Percentiles rank a stretch among this genome's conserved stretches.
Conservation (phyloP, 2,888 invertebrate species). For the Cheilosia urbana region DNA sequence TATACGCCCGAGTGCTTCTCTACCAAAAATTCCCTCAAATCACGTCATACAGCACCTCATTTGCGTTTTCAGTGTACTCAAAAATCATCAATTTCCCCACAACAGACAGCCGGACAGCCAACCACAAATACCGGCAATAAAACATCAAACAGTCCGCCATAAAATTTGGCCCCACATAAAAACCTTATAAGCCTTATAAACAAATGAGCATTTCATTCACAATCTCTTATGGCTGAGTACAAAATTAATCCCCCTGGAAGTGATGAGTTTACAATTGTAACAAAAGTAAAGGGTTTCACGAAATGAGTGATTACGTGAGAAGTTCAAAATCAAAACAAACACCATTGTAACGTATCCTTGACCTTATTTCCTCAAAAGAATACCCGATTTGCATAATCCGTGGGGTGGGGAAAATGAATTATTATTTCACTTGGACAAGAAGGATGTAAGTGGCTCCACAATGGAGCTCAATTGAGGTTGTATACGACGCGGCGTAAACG, state of each 20-base stretch:
- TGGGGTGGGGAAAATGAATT: neutral
- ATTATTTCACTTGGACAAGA: neutral
- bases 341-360: neutral
- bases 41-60: neutral
- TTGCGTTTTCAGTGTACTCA: neutral
- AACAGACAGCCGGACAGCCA: no score
- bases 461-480: constrained; percentile 47
- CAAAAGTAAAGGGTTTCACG: neutral
- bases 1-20: constrained; percentile 7
- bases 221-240: neutral
- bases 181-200: constrained; percentile 2
- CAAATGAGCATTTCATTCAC: constrained; percentile 6
- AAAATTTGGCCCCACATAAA: constrained; percentile 11
- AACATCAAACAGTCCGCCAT: constrained; percentile 34
- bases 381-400: constrained; percentile 19
- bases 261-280: neutral
- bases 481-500: neutral
- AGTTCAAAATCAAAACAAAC: constrained; percentile 10
- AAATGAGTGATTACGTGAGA: constrained; percentile 10
- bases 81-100: constrained; percentile 9
- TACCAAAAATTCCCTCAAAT: neutral
- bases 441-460: constrained; percentile 32
- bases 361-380: constrained; percentile 9
- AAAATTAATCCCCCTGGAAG: neutral
- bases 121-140: neutral